phyloP scores from a whole-genome alignment of 2,113 vertebrate species.

The Lepus timidus region DNA sequence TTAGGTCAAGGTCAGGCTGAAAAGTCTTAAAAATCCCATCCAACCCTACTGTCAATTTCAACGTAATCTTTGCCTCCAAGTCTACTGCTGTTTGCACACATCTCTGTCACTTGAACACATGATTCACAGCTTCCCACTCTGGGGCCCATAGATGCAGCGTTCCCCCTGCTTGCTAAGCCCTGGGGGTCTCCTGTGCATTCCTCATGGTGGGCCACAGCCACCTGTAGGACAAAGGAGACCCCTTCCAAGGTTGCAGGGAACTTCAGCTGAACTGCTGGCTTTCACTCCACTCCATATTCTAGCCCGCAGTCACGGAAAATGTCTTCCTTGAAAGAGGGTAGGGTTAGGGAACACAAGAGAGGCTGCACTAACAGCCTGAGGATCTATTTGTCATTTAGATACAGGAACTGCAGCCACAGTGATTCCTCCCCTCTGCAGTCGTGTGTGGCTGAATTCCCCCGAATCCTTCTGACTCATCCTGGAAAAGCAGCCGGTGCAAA shows the following conservation, averaged over 20 bases:
- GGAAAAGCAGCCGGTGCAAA: neutral
- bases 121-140: constrained; percentile 27
- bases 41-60: neutral
- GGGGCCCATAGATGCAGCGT: neutral
- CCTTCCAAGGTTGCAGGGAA: neutral
- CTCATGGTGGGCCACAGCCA: neutral
- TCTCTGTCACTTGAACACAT: constrained; percentile 10
- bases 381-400: neutral
- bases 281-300: neutral
- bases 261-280: constrained; percentile 1
- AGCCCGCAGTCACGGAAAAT: constrained; percentile 9
- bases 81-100: neutral
- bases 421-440: neutral
- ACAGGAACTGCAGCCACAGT: neutral
- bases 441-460: neutral
- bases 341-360: neutral
- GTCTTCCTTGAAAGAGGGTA: neutral
- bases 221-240: neutral
- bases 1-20: constrained; percentile 26
- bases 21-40: constrained; percentile 42
- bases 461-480: neutral
- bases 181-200: neutral
- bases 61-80: constrained; percentile 7
- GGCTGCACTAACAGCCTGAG: neutral
- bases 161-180: neutral